Evolutionary conservation across 2,888 invertebrate genomes (phyloP).

Genomic region (Neoaliturus tenellus): DNA sequence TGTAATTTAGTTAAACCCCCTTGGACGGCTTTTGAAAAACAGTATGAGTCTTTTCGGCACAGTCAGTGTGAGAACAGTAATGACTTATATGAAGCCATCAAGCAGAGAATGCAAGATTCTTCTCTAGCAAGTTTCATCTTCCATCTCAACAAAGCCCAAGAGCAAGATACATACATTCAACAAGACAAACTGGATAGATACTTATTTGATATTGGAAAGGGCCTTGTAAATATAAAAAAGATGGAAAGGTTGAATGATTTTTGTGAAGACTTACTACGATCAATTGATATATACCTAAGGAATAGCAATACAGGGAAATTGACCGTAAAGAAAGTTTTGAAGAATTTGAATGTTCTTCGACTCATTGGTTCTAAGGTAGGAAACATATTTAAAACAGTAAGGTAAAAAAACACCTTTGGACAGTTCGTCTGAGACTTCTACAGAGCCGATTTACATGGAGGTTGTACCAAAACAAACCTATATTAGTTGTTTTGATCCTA

Average conservation of each 20-base stretch:
- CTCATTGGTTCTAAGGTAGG: background rate
- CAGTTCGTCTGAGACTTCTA: too few relatives aligned
- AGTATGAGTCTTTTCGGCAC: background rate
- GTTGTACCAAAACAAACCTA: too few relatives aligned
- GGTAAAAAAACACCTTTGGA: too few relatives aligned
- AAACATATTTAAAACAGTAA: too few relatives aligned
- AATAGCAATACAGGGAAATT: background rate
- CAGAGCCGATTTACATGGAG: too few relatives aligned
- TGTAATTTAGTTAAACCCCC: background rate
- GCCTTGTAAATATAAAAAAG: background rate
- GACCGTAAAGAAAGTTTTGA: background rate
- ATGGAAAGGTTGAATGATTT: background rate
- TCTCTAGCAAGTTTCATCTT: background rate
- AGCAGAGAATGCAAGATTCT: background rate
- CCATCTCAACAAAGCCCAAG: background rate
- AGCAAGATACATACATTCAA: background rate
- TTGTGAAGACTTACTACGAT: background rate
- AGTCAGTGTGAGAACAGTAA: background rate
- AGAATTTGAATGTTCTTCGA: background rate
- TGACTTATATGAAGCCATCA: background rate
- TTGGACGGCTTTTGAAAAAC: background rate
- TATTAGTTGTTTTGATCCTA: too few relatives aligned
- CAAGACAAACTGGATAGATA: conserved; percentile 5
- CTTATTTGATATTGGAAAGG: background rate
- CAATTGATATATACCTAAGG: background rate